Evolutionary conservation across 2,888 invertebrate genomes (phyloP), one percentile per base, ranked within the genome.

Genomic region (Athalia rosae): DNA sequence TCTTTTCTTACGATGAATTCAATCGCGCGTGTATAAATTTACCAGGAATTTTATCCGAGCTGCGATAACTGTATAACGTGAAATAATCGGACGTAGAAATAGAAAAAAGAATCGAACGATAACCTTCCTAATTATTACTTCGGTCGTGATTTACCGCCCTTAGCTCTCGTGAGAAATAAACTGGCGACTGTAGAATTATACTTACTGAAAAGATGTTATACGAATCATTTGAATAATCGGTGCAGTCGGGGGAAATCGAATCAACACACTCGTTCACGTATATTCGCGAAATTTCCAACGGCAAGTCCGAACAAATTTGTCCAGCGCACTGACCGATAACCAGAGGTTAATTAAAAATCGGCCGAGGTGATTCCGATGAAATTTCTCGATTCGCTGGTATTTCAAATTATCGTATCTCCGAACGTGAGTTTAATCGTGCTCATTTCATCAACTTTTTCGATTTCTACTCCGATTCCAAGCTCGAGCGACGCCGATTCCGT

Each of bases 401-500:
- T n/a, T n/a, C n/a, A n/a, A n/a, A n/a, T n/a, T 45, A n/a, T 15
- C 64, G 67, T 50, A 5, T 15, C 45, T 4, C 63, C 13, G 47
- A 6, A 45, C 61, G 64, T 64, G n/a, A 47, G 13, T 64, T 41
- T 11, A 41, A 50, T 3, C 28, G 28, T 2, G 28, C 28, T 28
- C 28, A 0, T 28, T 28, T 28, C 28, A 28, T 28, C 28, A 28
- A 28, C 28, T 28, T 28, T 28, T 28, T 1, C 28, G 28, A 28
- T 53, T 53, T 53, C n/a, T 53, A 7, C 4, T 11, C 11, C 4
- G 58, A 71, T 9, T 58, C 58, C 45, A 59, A 66, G 56, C 13
- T 13, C 77, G 58, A 59, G 76, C 76, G 47, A 13, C 48, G 15
- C 76, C 64, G 50, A 76, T 64, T 64, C 76, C 84, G 81, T 83